Evolutionary conservation across 2,113 vertebrate species (phyloP), one percentile per base, ranked within the genome.

Genomic region (Taurulus bubalis): DNA sequence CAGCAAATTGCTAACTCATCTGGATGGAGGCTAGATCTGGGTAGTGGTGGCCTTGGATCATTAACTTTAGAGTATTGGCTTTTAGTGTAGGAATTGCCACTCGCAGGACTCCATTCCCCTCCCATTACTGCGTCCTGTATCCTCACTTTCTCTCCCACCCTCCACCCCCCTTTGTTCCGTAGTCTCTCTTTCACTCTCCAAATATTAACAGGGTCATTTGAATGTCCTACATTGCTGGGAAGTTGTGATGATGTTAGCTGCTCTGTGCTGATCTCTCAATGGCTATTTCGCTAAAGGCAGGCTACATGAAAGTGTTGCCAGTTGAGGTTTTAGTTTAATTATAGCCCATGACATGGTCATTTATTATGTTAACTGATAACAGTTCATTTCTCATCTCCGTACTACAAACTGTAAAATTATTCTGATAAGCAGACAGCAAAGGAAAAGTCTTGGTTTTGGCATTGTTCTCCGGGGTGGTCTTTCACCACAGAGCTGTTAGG

Each of bases 41-140:
- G 32, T 79, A 36, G 38, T 72, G 38, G 71, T 79, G 36, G 76
- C 20, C 20, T 70, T 71, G 91, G 87, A 84, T 93, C 92, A 91
- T 94, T 93, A 91, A 90, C 71, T 92, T 94, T 90, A 90, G 74
- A 82, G 84, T 89, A 80, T 83, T 74, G 71, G 85, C 80, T 81
- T 64, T 83, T 68, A 67, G 47, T 59, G 24, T 69, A 38, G 67
- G 63, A 8, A 18, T 18, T 42, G 40, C 34, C 75, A n/a, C 38
- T 40, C 71, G 38, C 28, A 45, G 72, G 62, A 80, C 59, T 59
- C 74, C 59, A 34, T 24, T 74, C 28, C 63, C 42, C 66, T 83
- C 73, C 62, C 40, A 11, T 75, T 34, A 8, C 12, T 70, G 64
- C 68, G 66, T 73, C 76, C 76, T 73, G 42, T 68, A 66, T 75